Percentiles rank a stretch among this genome's conserved stretches.
These are phyloP conservation scores for Himalopsyche japonica DNA, from an alignment of 2,888 invertebrate species.

Conservation along the genomic window DNA sequence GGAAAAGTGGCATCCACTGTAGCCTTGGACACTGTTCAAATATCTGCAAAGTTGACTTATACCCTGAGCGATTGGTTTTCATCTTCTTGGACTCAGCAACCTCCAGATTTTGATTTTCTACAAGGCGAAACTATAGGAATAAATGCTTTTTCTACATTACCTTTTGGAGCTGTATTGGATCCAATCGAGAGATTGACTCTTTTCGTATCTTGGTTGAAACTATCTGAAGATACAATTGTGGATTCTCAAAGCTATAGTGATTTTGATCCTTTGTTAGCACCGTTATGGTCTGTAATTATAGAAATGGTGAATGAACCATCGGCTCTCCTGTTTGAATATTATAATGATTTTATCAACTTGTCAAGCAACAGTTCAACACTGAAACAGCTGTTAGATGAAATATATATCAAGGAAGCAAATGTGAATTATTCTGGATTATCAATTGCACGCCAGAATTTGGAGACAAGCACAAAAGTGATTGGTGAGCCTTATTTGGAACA, in stretches of 20 bases:
- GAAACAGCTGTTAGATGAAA: conserved; percentile 37
- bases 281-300: conserved; percentile 75
- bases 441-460: background rate
- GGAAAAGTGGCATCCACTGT: conserved; percentile 76
- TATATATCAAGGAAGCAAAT: conserved; percentile 9
- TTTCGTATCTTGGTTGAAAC: conserved; percentile 83
- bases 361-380: conserved; percentile 58
- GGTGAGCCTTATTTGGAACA: conserved; percentile 26
- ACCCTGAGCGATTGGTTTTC: conserved; percentile 64
- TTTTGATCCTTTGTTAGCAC: conserved; percentile 79
- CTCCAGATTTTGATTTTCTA: conserved; percentile 59
- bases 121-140: conserved; percentile 60
- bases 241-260: conserved; percentile 88
- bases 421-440: background rate
- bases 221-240: conserved; percentile 82
- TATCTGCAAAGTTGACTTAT: conserved; percentile 79
- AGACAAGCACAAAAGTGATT: background rate
- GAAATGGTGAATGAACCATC: conserved; percentile 69
- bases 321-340: conserved; percentile 77
- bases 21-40: conserved; percentile 66
- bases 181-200: conserved; percentile 77
- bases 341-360: conserved; percentile 72
- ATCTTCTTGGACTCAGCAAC: conserved; percentile 66
- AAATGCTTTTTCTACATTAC: conserved; percentile 63
- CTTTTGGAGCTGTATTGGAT: conserved; percentile 84